Evolutionary conservation across 2,113 vertebrate species (phyloP).

Genomic region (Oreochromis spilurus): DNA sequence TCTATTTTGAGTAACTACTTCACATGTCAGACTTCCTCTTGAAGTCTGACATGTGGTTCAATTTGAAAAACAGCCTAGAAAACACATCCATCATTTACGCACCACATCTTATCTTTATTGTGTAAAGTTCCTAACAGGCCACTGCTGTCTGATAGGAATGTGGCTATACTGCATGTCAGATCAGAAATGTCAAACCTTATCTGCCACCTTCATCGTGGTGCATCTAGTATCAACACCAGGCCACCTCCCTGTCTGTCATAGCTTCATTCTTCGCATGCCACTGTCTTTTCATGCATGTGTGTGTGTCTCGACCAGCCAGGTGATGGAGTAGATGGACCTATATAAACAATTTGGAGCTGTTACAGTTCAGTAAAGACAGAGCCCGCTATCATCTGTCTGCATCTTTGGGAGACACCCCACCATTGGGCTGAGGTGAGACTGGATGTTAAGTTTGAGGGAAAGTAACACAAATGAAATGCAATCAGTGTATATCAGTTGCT

Average conservation of each 20-base stretch:
- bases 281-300: not conserved
- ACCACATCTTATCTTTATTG: conserved; percentile 15
- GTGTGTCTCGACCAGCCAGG: not conserved
- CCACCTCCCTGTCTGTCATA: conserved; percentile 14
- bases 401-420: conserved; percentile 1
- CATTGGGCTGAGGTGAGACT: conserved; percentile 17
- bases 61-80: not conserved
- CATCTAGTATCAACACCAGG: conserved; percentile 33
- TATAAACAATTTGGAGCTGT: not conserved
- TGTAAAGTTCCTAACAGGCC: not conserved
- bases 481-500: not conserved
- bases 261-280: conserved; percentile 54
- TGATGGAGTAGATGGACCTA: not conserved
- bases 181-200: conserved; percentile 47
- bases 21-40: not conserved
- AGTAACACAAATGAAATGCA: not conserved
- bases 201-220: not conserved
- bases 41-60: not conserved
- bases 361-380: not conserved
- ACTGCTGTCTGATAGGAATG: not conserved
- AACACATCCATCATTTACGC: not conserved
- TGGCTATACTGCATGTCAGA: not conserved
- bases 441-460: conserved; percentile 1
- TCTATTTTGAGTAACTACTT: not conserved
- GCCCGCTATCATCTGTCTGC: conserved; percentile 1